phyloP scores from a whole-genome alignment of 1,140 invertebrate species.

The Hermetia illucens region DNA sequence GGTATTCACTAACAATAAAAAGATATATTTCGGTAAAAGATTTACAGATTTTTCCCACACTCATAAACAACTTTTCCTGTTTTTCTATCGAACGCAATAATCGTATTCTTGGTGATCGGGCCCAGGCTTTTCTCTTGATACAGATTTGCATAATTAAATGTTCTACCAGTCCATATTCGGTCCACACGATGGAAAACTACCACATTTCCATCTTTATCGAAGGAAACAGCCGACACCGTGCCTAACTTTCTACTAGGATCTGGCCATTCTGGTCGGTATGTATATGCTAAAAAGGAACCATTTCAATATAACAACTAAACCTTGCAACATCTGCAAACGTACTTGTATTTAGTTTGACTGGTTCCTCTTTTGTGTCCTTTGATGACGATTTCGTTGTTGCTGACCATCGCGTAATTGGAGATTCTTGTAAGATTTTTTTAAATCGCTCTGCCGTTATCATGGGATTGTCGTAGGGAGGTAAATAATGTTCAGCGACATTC shows the following conservation, averaged over 20 bases:
- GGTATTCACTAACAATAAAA: not conserved
- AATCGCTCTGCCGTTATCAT: constrained; percentile 11
- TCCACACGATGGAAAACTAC: constrained; percentile 73
- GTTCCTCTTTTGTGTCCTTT: constrained; percentile 19
- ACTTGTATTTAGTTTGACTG: constrained; percentile 24
- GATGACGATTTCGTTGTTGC: constrained; percentile 13
- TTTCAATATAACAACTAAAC: constrained; percentile 1
- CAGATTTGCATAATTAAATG: constrained; percentile 47
- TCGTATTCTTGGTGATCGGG: constrained; percentile 57
- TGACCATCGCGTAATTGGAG: constrained; percentile 15
- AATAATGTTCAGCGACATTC: too few relatives aligned
- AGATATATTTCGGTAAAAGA: constrained; percentile 7
- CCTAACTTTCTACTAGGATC: constrained; percentile 40
- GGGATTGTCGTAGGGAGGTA: too few relatives aligned
- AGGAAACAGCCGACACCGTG: constrained; percentile 65
- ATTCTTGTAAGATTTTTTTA: constrained; percentile 24
- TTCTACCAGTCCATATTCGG: constrained; percentile 50
- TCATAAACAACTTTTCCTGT: constrained; percentile 53
- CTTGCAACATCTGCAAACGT: constrained; percentile 6
- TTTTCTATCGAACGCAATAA: constrained; percentile 55
- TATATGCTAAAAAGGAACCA: constrained; percentile 14
- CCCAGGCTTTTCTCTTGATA: constrained; percentile 42
- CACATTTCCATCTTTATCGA: constrained; percentile 57
- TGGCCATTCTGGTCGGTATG: constrained; percentile 36
- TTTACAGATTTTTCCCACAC: constrained; percentile 70